phyloP scores from a whole-genome alignment of 1,140 invertebrate genomes.

The Heliconius congener region DNA sequence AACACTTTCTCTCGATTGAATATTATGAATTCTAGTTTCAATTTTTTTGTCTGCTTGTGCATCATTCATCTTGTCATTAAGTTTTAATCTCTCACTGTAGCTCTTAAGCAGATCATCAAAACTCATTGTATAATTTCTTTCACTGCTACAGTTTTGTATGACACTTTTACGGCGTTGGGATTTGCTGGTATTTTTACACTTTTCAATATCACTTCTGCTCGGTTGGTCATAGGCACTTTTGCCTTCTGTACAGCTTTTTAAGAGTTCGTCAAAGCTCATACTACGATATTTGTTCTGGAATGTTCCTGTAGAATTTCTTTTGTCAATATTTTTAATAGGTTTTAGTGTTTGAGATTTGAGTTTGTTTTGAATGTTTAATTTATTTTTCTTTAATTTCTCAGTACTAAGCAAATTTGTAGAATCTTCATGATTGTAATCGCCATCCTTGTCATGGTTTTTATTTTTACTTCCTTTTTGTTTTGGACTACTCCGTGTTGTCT shows the following conservation, averaged over 20 bases:
- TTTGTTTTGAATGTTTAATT: neutral
- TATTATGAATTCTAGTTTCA: neutral
- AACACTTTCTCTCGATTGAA: neutral
- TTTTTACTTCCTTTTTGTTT: neutral
- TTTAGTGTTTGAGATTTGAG: neutral
- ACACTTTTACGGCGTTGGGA: neutral
- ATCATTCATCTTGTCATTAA: neutral
- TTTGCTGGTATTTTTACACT: slow-evolving; percentile 2
- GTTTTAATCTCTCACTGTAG: neutral
- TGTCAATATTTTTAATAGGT: neutral
- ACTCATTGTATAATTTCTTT: slow-evolving; percentile 2
- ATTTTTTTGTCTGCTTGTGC: neutral
- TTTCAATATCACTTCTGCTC: slow-evolving; percentile 15
- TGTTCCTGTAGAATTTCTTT: neutral
- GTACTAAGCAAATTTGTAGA: neutral
- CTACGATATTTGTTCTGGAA: neutral
- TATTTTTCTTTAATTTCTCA: neutral
- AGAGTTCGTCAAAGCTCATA: neutral
- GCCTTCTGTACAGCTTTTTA: slow-evolving; percentile 4
- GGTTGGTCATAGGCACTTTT: slow-evolving; percentile 6
- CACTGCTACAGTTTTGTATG: slow-evolving; percentile 1
- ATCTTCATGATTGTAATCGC: neutral
- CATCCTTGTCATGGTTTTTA: neutral
- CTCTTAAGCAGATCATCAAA: slow-evolving; percentile 2
- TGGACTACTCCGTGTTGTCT: neutral